A percentile compares a stretch with the other conserved stretches of the same genome.
Evolutionary conservation across 2,888 invertebrate species (phyloP).

Genomic region (Furcula furcula): DNA sequence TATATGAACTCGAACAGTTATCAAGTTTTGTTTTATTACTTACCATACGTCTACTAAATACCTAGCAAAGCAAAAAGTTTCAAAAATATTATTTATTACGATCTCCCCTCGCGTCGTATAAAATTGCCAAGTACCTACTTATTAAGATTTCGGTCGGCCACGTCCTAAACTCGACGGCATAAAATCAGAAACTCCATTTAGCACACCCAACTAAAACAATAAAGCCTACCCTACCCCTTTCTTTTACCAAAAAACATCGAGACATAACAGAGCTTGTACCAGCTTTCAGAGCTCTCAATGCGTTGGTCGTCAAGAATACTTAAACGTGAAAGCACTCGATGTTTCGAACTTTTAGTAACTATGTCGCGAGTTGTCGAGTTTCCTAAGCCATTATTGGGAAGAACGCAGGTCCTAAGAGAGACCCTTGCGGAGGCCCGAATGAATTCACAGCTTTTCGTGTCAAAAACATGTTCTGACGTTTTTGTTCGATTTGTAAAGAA

Average conservation of each 20-base stretch:
- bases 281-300: conserved; percentile 28
- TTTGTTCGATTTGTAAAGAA: conserved; percentile 30
- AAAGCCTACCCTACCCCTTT: conserved; percentile 28
- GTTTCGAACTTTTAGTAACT: conserved; percentile 75
- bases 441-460: conserved; percentile 63
- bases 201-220: conserved; percentile 32
- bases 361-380: conserved; percentile 60
- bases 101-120: conserved; percentile 32
- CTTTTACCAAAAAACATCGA: conserved; percentile 13
- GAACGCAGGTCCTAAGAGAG: conserved; percentile 61
- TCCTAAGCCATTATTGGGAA: conserved; percentile 62
- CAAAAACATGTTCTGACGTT: conserved; percentile 45
- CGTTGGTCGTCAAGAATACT: conserved; percentile 46
- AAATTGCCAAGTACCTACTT: conserved; percentile 46
- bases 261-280: conserved; percentile 11
- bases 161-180: conserved; percentile 63
- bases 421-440: conserved; percentile 62
- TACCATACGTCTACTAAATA: too few species aligned
- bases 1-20: too few species aligned
- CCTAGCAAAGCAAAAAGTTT: too few species aligned
- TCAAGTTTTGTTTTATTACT: too few species aligned
- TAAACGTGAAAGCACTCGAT: conserved; percentile 71
- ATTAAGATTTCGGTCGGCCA: conserved; percentile 48
- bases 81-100: conserved; percentile 47
- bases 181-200: conserved; percentile 65